Conservation (phyloP, 2,113 vertebrate species). For the Cynopterus brachyotis region DNA sequence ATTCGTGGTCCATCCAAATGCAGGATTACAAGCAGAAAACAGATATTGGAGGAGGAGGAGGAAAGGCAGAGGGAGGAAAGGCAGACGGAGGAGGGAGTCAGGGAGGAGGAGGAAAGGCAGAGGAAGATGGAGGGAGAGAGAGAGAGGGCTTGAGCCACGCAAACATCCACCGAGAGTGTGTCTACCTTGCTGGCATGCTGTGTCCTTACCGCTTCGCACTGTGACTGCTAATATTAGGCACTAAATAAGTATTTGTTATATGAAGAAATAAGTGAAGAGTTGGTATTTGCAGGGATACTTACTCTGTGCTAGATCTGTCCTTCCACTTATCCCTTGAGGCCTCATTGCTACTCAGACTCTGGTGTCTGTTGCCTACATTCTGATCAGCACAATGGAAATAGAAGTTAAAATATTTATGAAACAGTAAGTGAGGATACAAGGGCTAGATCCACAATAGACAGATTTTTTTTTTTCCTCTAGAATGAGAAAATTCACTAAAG, state of each 20-base stretch:
- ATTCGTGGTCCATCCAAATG: background rate
- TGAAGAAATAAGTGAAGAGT: background rate
- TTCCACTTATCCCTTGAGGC: background rate
- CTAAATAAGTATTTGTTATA: no score
- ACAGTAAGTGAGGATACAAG: background rate
- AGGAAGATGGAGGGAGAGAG: no score
- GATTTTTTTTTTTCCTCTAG: background rate
- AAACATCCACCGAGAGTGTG: fast-evolving
- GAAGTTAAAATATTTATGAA: background rate
- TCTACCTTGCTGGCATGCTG: background rate
- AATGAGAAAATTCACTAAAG: background rate
- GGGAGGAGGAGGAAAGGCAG: background rate
- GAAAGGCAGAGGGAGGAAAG: no score
- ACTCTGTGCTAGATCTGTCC: background rate
- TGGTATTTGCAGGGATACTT: background rate
- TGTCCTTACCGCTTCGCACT: background rate
- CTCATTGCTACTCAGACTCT: background rate
- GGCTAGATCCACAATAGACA: background rate
- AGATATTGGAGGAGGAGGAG: no score
- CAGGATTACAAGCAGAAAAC: background rate
- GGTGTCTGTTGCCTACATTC: background rate
- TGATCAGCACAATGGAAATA: background rate
- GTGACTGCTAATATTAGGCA: background rate
- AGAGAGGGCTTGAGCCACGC: fast-evolving
- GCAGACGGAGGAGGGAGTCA: no score